Conservation (phyloP, 2,888 invertebrate genomes). For the Hymenopus coronatus region DNA sequence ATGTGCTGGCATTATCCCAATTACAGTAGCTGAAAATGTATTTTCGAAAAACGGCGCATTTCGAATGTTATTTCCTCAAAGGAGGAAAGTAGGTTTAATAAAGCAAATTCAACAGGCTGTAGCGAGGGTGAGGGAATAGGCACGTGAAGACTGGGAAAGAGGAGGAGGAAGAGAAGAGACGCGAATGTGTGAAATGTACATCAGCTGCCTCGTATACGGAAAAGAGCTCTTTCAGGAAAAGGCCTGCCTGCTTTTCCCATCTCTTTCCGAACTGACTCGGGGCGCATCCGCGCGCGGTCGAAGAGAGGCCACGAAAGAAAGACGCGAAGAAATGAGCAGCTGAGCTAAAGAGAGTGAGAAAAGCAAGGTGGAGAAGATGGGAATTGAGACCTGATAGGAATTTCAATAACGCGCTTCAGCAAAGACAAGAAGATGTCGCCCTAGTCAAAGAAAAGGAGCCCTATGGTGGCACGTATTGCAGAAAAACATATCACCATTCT, state of each 20-base stretch:
- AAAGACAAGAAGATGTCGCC: constrained; percentile 1
- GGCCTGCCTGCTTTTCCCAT: neutral
- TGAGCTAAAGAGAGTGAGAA: neutral
- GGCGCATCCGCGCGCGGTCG: neutral
- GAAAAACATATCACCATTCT: neutral
- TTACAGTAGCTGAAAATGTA: no score
- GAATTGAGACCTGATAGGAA: constrained; percentile 26
- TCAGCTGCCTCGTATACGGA: neutral
- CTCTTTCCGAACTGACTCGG: neutral
- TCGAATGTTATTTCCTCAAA: neutral
- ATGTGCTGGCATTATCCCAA: no score
- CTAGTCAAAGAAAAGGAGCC: neutral
- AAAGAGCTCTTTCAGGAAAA: neutral
- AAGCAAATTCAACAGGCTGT: neutral
- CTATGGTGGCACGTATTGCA: neutral
- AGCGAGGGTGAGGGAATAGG: neutral
- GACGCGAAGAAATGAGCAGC: constrained; percentile 6
- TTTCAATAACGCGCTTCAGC: constrained; percentile 23
- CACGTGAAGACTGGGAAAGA: neutral
- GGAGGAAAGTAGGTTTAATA: neutral
- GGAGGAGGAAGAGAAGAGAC: neutral
- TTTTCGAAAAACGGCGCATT: no score
- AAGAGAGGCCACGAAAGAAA: neutral
- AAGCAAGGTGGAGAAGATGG: constrained; percentile 16
- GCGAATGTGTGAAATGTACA: neutral